Evolutionary conservation across 2,888 invertebrate species (phyloP).

Genomic region (Cryptophagus acutangulus): DNA sequence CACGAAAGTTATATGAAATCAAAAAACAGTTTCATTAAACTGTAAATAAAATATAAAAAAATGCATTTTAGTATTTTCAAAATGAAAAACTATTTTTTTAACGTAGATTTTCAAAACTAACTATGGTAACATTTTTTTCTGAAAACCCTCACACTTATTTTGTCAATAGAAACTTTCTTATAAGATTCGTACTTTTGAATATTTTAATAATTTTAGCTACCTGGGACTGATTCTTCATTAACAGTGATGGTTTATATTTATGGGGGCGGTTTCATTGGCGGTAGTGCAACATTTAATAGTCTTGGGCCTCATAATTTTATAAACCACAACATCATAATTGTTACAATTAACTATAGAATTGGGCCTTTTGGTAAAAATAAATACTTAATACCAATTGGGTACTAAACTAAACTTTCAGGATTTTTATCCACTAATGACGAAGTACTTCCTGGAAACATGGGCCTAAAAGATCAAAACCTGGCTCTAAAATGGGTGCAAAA

Average conservation of each 20-base stretch:
- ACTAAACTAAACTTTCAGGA: constrained; percentile 20
- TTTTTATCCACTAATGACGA: constrained; percentile 24
- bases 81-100: too few species aligned
- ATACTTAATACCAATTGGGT: neutral
- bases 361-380: constrained; percentile 27
- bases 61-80: too few species aligned
- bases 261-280: constrained; percentile 44
- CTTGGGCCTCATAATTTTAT: constrained; percentile 41
- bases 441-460: constrained; percentile 30
- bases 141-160: too few species aligned
- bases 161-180: too few species aligned
- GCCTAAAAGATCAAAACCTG: constrained; percentile 31
- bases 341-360: constrained; percentile 30
- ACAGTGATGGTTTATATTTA: constrained; percentile 45
- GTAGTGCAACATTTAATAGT: constrained; percentile 28
- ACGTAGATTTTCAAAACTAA: too few species aligned
- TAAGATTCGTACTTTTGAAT: too few species aligned
- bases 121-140: too few species aligned
- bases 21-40: too few species aligned
- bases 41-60: too few species aligned
- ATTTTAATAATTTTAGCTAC: constrained; percentile 13
- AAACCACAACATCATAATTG: constrained; percentile 34
- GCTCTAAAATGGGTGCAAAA: constrained; percentile 29
- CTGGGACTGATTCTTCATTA: constrained; percentile 20
- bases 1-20: too few species aligned